Conservation (phyloP, 2,888 invertebrate species). For the Erebia palarica region DNA sequence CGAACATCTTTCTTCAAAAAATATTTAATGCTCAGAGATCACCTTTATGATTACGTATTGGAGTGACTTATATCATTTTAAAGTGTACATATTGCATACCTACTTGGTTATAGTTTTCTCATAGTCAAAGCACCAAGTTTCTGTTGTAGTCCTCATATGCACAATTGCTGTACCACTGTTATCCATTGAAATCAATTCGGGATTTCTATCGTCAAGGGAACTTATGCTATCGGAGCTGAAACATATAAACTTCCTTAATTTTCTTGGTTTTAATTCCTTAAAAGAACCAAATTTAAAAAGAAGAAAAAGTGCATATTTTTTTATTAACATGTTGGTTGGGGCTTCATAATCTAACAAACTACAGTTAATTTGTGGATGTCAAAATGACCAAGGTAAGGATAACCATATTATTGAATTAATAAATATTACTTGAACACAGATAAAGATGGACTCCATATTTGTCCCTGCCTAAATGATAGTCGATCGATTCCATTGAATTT, state of each 20-base stretch:
- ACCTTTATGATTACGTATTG: too few relatives aligned
- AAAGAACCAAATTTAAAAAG: too few relatives aligned
- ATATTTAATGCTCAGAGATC: too few relatives aligned
- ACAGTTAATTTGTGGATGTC: too few relatives aligned
- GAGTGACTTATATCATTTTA: too few relatives aligned
- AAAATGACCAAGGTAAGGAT: too few relatives aligned
- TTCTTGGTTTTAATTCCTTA: not conserved
- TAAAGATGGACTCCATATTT: conserved; percentile 84
- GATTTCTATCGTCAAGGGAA: conserved; percentile 54
- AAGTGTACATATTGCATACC: conserved; percentile 25
- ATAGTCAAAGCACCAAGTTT: conserved; percentile 60
- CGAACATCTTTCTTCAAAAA: too few relatives aligned
- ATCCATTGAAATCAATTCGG: conserved; percentile 60
- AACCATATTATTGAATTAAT: not conserved
- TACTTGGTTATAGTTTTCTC: conserved; percentile 51
- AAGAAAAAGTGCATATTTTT: too few relatives aligned
- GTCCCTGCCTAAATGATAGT: conserved; percentile 76
- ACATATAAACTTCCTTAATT: conserved; percentile 22
- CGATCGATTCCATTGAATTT: conserved; percentile 79
- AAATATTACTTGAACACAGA: conserved; percentile 68
- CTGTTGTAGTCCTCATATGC: conserved; percentile 60
- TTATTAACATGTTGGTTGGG: too few relatives aligned
- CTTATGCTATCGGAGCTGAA: conserved; percentile 59
- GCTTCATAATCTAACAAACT: too few relatives aligned
- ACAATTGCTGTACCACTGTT: conserved; percentile 63